Base-by-base conservation (phyloP, 2,113 vertebrate species). In the Corvus hawaiiensis region DNA sequence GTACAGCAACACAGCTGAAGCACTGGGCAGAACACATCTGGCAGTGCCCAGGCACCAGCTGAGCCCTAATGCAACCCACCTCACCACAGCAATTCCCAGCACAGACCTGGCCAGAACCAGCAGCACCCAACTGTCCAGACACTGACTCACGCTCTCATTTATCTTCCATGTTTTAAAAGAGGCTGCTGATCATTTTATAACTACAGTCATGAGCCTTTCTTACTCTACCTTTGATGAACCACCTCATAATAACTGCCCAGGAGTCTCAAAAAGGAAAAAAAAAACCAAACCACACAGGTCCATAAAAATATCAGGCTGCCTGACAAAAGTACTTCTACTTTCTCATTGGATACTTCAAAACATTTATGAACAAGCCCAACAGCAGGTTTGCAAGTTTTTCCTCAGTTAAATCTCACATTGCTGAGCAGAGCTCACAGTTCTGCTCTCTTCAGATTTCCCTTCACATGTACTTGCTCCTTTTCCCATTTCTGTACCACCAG, bases 351-450 rank as follows among this genome's bases (percentile, higher is more conserved):
- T 55, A 63, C 64, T 59, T 77, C 22, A 58, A 83, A 86, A 39
- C 8, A 14, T n/a, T 83, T 74, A 83, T 51, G 39, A 84, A 81
- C 26, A 71, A 71, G 48, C 10, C n/a, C 68, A 93, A 46, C 26
- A 71, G 55, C 64, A 72, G 56, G 22, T 66, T 93, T 90, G 67
- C 76, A 93, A 67, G 69, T 78, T 91, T 93, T 66, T 74, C 55
- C 68, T 84, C 89, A 74, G 61, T 88, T 88, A 96, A 90, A 93
- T 51, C 71, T 90, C 64, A 79, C 63, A 54, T 21, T 83, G 75
- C 69, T 68, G 64, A 93, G 56, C 63, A 89, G 58, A 93, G 55
- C 58, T 90, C 58, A 71, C 54, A 85, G 13, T 39, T 69, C 89
- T 87, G 49, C 76, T 69, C 77, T 86, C 88, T 69, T 89, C 86